phyloP scores from a whole-genome alignment of 2,797 vertebrate species.

The Lepilemur septentrionalis region DNA sequence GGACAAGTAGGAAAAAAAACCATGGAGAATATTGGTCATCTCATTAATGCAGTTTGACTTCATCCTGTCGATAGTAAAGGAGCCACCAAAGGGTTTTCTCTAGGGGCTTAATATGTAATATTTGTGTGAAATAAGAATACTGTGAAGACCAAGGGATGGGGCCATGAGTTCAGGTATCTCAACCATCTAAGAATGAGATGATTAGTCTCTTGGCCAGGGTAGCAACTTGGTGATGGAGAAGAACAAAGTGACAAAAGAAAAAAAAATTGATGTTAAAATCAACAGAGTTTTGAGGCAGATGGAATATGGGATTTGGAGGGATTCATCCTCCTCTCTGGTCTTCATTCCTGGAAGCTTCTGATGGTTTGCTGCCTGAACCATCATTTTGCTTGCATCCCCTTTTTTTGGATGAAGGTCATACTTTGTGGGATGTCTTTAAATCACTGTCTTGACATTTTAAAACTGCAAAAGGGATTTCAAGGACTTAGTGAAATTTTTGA shows the following conservation, averaged over 20 bases:
- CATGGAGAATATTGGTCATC: neutral
- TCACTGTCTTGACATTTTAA: neutral
- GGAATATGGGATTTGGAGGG: neutral
- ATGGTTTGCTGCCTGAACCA: neutral
- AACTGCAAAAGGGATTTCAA: neutral
- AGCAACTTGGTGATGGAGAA: neutral
- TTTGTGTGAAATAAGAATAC: neutral
- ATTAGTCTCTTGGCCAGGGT: neutral
- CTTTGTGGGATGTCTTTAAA: neutral
- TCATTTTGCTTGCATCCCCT: neutral
- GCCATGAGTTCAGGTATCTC: neutral
- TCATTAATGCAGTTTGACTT: neutral
- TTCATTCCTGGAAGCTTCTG: neutral
- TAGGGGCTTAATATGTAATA: neutral
- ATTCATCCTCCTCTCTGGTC: neutral
- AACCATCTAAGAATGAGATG: neutral
- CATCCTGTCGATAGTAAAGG: neutral
- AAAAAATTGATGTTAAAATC: neutral
- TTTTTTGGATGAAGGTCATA: neutral
- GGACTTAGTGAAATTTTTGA: neutral
- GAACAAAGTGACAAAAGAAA: neutral
- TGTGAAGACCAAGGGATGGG: neutral
- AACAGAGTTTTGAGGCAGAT: neutral
- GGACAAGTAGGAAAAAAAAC: neutral
- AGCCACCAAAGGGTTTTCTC: neutral